Evolutionary conservation across 2,113 vertebrate species (phyloP).

Genomic region (Tylochromis polylepis): DNA sequence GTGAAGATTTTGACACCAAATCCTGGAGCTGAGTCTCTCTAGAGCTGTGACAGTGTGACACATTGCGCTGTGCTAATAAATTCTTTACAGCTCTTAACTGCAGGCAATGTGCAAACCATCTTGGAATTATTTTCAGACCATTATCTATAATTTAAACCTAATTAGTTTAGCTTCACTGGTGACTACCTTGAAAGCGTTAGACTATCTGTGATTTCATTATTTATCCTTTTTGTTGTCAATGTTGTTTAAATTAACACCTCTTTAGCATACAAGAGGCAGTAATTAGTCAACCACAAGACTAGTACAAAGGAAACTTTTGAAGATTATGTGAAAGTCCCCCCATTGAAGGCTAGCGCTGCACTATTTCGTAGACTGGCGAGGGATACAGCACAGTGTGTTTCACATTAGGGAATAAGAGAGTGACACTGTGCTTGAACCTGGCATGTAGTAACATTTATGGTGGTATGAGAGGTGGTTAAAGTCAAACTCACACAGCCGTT

Average conservation of each 20-base stretch:
- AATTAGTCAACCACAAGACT: not conserved
- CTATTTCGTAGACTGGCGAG: constrained; percentile 10
- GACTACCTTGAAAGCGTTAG: not conserved
- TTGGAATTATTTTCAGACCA: constrained; percentile 18
- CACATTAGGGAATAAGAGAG: constrained; percentile 65
- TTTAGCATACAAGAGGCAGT: not conserved
- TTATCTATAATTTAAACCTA: constrained; percentile 21
- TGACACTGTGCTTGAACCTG: constrained; percentile 71
- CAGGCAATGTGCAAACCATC: constrained; percentile 8
- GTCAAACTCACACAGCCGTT: constrained; percentile 68
- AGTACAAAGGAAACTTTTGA: not conserved
- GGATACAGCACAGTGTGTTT: constrained; percentile 55
- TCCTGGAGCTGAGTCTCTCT: not conserved
- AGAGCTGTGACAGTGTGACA: not conserved
- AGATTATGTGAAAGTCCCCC: not conserved
- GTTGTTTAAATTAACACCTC: constrained; percentile 13
- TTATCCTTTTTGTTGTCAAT: not conserved
- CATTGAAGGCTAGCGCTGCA: constrained; percentile 12
- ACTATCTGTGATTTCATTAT: not conserved
- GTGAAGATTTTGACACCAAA: not conserved
- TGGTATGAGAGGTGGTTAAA: constrained; percentile 57
- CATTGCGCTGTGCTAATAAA: not conserved
- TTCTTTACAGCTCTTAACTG: constrained; percentile 7
- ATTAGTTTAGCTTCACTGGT: constrained; percentile 6
- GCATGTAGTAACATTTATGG: constrained; percentile 72